phyloP scores from a whole-genome alignment of 2,797 vertebrate species.

The Chiloscyllium punctatum region DNA sequence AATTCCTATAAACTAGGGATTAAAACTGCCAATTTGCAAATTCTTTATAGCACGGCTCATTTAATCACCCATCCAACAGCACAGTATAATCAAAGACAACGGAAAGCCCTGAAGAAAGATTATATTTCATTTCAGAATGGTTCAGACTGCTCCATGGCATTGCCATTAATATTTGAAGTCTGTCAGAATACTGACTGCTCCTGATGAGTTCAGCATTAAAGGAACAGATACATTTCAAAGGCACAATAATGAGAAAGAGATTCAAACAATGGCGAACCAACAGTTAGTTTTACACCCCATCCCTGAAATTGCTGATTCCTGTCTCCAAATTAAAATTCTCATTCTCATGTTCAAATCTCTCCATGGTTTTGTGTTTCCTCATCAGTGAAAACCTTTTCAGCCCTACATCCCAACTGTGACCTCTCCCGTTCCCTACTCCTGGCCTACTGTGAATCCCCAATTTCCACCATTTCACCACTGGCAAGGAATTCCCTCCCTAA shows the following conservation, averaged over 20 bases:
- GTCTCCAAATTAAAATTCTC: neutral
- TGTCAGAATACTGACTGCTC: conserved; percentile 27
- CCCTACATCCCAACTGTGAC: neutral
- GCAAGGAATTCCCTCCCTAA: neutral
- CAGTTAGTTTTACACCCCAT: neutral
- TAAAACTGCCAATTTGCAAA: conserved; percentile 34
- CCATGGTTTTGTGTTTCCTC: too few relatives aligned
- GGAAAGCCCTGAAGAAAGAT: conserved; percentile 8
- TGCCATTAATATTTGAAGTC: conserved; percentile 23
- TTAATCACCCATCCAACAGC: conserved; percentile 31
- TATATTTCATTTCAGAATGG: conserved; percentile 25
- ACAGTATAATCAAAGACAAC: conserved; percentile 34
- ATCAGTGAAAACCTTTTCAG: neutral
- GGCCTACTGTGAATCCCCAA: neutral
- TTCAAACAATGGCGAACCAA: neutral
- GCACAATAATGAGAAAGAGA: neutral
- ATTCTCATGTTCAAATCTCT: neutral
- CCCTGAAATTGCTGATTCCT: neutral
- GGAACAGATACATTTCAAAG: neutral
- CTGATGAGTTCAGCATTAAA: conserved; percentile 27
- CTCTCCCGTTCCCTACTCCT: neutral
- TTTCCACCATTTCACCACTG: neutral
- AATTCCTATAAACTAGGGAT: conserved; percentile 31
- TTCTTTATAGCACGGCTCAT: conserved; percentile 26
- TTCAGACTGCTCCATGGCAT: neutral